Conservation (phyloP, 2,888 invertebrate species). For the Cecidostiba fungosa region DNA sequence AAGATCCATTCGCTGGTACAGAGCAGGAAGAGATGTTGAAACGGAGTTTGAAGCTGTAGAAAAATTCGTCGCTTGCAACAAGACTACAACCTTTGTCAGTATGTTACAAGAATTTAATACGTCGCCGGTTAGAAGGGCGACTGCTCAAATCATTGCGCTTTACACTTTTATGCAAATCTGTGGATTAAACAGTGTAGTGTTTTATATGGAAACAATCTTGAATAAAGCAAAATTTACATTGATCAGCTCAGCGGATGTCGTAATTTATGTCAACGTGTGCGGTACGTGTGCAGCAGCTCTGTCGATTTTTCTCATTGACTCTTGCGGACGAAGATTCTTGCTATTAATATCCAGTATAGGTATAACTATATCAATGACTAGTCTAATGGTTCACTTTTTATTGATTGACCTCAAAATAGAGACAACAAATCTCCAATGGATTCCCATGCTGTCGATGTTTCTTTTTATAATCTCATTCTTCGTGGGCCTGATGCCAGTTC, state of each 20-base stretch:
- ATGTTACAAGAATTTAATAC: conserved; percentile 44
- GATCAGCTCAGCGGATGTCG: conserved; percentile 70
- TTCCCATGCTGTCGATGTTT: conserved; percentile 48
- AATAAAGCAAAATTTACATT: conserved; percentile 68
- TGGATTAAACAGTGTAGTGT: conserved; percentile 71
- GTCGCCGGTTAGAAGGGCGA: conserved; percentile 64
- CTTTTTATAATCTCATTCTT: conserved; percentile 35
- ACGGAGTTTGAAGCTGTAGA: conserved; percentile 48
- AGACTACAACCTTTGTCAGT: neutral
- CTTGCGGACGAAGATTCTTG: conserved; percentile 72
- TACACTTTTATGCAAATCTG: conserved; percentile 72
- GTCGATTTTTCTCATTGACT: conserved; percentile 72
- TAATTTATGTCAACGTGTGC: conserved; percentile 69
- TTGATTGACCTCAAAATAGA: conserved; percentile 50
- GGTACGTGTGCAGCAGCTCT: conserved; percentile 68
- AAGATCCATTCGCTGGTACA: conserved; percentile 56
- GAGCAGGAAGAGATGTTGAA: conserved; percentile 51
- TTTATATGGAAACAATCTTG: conserved; percentile 76
- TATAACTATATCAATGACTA: conserved; percentile 65
- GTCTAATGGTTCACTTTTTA: conserved; percentile 62
- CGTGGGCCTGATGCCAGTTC: conserved; percentile 68
- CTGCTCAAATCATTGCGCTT: conserved; percentile 68
- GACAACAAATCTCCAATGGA: conserved; percentile 20
- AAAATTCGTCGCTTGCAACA: conserved; percentile 31
- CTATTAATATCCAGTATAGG: conserved; percentile 70